These are phyloP conservation scores for Poeciliopsis occidentalis DNA, from an alignment of 2,113 vertebrate species.

Conservation along the genomic window DNA sequence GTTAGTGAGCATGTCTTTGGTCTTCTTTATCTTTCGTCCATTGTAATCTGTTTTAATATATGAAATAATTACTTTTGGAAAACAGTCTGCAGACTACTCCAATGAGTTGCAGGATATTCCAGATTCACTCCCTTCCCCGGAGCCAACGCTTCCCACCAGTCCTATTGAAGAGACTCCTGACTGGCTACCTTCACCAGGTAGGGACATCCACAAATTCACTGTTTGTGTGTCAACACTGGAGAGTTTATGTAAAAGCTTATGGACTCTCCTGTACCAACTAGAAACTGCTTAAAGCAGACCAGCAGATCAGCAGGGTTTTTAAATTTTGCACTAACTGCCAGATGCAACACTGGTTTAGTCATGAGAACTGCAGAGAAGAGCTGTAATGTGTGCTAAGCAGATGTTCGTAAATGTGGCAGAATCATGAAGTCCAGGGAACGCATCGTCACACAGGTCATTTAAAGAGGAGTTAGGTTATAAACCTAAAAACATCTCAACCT, in stretches of 20 bases:
- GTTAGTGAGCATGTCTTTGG: background rate
- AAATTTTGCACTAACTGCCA: background rate
- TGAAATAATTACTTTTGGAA: background rate
- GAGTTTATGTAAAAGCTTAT: no score
- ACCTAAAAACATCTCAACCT: no score
- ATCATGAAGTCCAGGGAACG: no score
- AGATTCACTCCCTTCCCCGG: slow-evolving; percentile 4
- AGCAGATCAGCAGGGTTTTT: background rate
- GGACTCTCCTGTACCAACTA: background rate
- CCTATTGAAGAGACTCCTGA: slow-evolving; percentile 25
- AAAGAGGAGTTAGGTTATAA: no score
- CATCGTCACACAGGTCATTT: no score
- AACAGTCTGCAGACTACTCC: slow-evolving; percentile 52
- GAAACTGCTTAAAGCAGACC: background rate
- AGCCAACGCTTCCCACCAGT: background rate
- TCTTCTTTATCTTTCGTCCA: background rate
- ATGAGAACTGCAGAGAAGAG: background rate
- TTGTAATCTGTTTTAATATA: background rate
- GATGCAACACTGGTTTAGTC: background rate
- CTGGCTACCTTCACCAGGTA: slow-evolving; percentile 61
- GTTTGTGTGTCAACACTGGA: no score
- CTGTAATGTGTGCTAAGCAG: background rate
- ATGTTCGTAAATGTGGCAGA: no score
- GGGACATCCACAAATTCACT: background rate
- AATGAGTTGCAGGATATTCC: background rate